Evolutionary conservation across 2,888 invertebrate species (phyloP).

Genomic region (Hyposoter didymator): DNA sequence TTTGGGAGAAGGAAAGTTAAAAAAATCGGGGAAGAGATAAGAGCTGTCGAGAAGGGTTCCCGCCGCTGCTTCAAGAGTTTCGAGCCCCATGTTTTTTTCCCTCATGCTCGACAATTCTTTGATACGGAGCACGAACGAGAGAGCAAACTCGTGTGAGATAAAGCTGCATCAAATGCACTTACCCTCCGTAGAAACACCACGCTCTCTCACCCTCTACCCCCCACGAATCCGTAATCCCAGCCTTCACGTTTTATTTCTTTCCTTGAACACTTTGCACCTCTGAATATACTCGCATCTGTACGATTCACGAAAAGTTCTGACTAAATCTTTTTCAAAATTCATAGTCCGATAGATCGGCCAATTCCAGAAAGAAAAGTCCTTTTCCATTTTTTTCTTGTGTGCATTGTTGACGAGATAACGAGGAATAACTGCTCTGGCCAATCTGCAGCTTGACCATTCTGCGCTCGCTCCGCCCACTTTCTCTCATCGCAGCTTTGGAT

Average conservation of each 20-base stretch:
- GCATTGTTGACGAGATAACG: background rate
- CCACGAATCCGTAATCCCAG: slow-evolving; percentile 42
- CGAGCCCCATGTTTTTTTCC: slow-evolving; percentile 32
- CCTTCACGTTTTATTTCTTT: slow-evolving; percentile 18
- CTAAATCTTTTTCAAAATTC: background rate
- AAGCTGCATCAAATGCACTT: slow-evolving; percentile 56
- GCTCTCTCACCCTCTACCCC: slow-evolving; percentile 27
- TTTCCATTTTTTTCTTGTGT: background rate
- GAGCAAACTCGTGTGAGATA: slow-evolving; percentile 12
- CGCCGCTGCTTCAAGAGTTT: slow-evolving; percentile 2
- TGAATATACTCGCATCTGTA: slow-evolving; percentile 2
- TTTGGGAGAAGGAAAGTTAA: slow-evolving; percentile 31
- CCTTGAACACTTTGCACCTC: slow-evolving; percentile 26
- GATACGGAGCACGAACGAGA: slow-evolving; percentile 29
- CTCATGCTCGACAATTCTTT: slow-evolving; percentile 28
- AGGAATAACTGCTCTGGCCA: background rate
- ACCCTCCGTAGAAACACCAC: slow-evolving; percentile 35
- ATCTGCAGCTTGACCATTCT: background rate
- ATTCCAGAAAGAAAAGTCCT: background rate
- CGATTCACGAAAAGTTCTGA: background rate
- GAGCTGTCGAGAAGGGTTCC: slow-evolving; percentile 5
- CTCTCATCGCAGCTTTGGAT: background rate
- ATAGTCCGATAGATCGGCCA: background rate
- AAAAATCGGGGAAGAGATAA: slow-evolving; percentile 38
- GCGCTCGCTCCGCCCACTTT: slow-evolving; percentile 4